Evolutionary conservation across 2,113 vertebrate genomes (phyloP), one percentile per base, ranked within the genome.

Genomic region (Gallinago paraguaiae): DNA sequence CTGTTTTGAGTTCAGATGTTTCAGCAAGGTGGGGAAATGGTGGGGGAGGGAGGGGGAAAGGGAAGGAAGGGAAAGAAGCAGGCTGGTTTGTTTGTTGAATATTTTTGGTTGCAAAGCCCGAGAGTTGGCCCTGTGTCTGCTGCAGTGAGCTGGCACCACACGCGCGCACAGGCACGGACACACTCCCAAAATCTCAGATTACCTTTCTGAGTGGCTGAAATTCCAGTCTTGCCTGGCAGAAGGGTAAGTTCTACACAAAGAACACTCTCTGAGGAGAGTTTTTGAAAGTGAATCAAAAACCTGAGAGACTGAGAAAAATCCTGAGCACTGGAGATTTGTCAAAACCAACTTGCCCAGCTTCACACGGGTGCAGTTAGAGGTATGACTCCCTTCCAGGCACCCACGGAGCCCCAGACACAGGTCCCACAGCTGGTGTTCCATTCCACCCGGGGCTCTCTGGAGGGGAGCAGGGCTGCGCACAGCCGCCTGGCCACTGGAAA

Each of bases 201-300:
- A 92, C 67, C 59, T 90, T 93, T 76, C 69, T 9, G 69, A 82
- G 88, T 61, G 56, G n/a, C 25, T 90, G 82, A 92, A 90, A 90
- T 95, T 95, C 80, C 88, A 92, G 50, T 67, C 76, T 94, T 81
- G 46, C 43, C 69, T 92, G 68, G 72, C 68, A 92, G 63, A 80
- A 86, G 59, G 76, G 37, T 81, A 86, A 81, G 23, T 86, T 88
- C 68, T 45, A 61, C 68, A 68, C 31, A 45, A 91, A 84, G 39
- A 93, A 63, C 54, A 56, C 68, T 92, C 45, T 92, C 67, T 86
- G 46, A 63, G 50, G 59, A 83, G 64, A 88, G 41, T 65, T 92
- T 86, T 31, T 80, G 75, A 90, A 92, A 93, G 93, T 27, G 80
- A 92, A 88, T 69, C 11, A 67, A 93, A 93, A 92, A 71, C 24